Conservation (phyloP, 1,140 invertebrate genomes). For the Procambarus virginalis region DNA sequence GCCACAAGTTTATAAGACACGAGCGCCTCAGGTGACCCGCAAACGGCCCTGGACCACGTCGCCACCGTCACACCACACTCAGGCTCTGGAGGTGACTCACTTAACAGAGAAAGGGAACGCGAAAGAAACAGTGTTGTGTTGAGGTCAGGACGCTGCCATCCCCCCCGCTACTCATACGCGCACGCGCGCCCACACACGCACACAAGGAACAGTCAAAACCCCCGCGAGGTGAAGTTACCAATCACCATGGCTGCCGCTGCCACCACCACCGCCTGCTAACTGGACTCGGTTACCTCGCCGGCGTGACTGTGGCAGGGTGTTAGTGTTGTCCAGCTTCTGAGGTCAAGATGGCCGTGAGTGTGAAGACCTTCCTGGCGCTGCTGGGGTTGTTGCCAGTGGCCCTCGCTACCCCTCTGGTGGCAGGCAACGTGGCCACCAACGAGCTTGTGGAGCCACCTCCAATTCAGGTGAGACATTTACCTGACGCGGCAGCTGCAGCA, state of each 20-base stretch:
- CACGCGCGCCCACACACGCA: background rate
- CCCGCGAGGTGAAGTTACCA: slow-evolving; percentile 42
- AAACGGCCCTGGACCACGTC: background rate
- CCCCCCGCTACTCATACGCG: background rate
- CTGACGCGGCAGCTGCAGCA: background rate
- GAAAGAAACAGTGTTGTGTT: background rate
- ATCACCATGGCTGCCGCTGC: slow-evolving; percentile 17
- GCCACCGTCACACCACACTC: background rate
- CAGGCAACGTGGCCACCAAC: slow-evolving; percentile 37
- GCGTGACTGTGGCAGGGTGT: background rate
- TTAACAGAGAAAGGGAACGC: background rate
- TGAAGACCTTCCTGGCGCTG: slow-evolving; percentile 11
- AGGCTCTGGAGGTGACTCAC: background rate
- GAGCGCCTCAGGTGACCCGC: background rate
- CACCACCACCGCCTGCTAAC: background rate
- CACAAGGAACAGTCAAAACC: background rate
- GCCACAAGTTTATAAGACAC: background rate
- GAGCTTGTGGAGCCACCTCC: slow-evolving; percentile 18
- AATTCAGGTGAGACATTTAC: slow-evolving; percentile 13
- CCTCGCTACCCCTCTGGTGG: slow-evolving; percentile 17
- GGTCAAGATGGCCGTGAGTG: background rate
- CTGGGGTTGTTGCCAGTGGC: slow-evolving; percentile 15
- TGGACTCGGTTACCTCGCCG: background rate
- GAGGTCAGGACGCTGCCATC: background rate
- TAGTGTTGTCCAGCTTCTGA: background rate